Evolutionary conservation across 2,888 invertebrate species (phyloP), one percentile per base, ranked within the genome.

Genomic region (Ormyrus thymus): DNA sequence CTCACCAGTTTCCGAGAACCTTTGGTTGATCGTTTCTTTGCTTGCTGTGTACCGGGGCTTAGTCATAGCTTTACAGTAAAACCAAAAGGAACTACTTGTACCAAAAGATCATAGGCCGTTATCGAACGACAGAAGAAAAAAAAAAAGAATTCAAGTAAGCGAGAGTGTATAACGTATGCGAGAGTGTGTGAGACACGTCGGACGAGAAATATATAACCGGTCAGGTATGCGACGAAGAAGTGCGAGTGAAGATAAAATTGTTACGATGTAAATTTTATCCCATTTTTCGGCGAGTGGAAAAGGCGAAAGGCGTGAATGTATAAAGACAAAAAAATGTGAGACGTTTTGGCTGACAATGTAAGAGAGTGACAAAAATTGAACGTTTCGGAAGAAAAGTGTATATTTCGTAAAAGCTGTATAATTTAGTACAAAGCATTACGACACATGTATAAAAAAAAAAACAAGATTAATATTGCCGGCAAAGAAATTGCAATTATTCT

Each of bases 401-500:
- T 76, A 81, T 81, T 81, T 77, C 79, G 77, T 79, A 74, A 81
- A 81, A 76, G 70, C 85, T 84, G 85, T 87, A 86, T 86, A 84
- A 87, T 87, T 86, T 85, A 87, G 87, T 87, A 87, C 87, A 87
- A 87, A 87, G 81, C 78, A 81, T 84, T 84, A 84, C 82, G 79
- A 82, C 79, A 83, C 81, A 74, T 85, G 85, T 86, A 85, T 85
- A 85, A 84, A 85, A 85, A 84, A 84, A 84, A 84, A 71, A 62
- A n/a, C n/a, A n/a, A 72, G 71, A 77, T 75, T 66, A 76, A 68
- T 71, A 76, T 78, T 58, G 81, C 64, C 78, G 78, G 70, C 50
- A 55, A 76, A 64, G 73, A 51, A 51, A 51, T 61, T 48, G 15
- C 69, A 51, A 53, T 74, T 71, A 51, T 15, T 74, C 58, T 48